Conservation (phyloP, 2,888 invertebrate genomes). For the Campoplex nolae region DNA sequence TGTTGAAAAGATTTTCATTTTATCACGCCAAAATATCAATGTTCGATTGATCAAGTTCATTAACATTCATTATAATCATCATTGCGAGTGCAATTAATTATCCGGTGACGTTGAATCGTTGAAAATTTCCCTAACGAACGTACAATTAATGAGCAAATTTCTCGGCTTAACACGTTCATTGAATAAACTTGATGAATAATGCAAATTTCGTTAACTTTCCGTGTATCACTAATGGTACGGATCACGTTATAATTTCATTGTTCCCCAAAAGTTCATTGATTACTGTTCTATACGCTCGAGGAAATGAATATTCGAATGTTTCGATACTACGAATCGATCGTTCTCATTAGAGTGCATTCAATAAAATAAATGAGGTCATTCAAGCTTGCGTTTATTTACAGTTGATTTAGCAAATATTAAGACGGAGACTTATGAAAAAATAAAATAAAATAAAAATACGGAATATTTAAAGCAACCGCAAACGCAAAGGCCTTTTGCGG, state of each 20-base stretch:
- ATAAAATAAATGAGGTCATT: neutral
- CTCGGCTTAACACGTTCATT: neutral
- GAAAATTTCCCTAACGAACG: neutral
- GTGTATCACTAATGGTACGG: neutral
- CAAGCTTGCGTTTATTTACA: neutral
- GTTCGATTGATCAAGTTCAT: neutral
- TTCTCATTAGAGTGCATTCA: neutral
- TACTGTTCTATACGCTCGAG: neutral
- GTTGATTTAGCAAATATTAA: neutral
- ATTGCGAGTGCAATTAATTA: neutral
- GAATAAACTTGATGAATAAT: neutral
- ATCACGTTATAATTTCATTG: neutral
- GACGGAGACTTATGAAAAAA: neutral
- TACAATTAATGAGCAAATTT: neutral
- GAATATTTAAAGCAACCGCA: neutral
- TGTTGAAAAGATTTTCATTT: neutral
- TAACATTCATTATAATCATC: neutral
- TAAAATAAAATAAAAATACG: neutral
- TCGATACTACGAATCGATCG: neutral
- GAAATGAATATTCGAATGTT: neutral
- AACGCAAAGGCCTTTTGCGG: slow-evolving; percentile 42
- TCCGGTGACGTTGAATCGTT: neutral
- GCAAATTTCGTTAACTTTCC: neutral
- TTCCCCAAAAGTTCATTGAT: slow-evolving; percentile 14
- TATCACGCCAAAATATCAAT: neutral